These are phyloP conservation scores for Crocuta crocuta DNA, from an alignment of 2,113 vertebrate species.

Conservation along the genomic window DNA sequence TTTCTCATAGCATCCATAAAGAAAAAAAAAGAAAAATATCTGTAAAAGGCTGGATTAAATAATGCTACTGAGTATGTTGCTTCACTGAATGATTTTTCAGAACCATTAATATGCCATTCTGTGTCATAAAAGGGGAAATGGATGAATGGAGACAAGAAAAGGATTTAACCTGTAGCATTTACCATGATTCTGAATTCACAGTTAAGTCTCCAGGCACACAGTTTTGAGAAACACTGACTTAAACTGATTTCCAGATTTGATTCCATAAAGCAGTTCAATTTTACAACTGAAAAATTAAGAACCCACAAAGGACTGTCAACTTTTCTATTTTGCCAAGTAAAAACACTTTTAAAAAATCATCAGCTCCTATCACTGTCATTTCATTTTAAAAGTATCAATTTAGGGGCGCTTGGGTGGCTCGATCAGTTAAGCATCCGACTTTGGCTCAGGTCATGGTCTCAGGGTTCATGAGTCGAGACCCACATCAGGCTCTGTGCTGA, in stretches of 20 bases:
- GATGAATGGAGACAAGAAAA: not conserved
- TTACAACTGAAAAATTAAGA: conserved; percentile 22
- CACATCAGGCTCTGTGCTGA: not conserved
- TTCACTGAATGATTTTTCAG: conserved; percentile 25
- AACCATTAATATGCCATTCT: not conserved
- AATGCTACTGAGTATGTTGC: not conserved
- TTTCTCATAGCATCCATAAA: conserved; percentile 45
- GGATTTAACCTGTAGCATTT: not conserved
- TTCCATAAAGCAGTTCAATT: conserved; percentile 34
- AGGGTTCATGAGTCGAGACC: not conserved
- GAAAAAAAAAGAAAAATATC: not conserved
- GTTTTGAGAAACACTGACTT: not conserved
- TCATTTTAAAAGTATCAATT: conserved; percentile 16
- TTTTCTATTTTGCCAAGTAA: conserved; percentile 10
- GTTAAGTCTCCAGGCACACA: not conserved
- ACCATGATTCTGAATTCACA: not conserved
- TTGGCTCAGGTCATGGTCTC: not conserved
- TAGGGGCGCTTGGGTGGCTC: not conserved
- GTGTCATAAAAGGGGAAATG: not conserved
- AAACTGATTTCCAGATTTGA: not conserved
- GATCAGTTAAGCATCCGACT: not conserved
- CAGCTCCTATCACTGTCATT: not conserved
- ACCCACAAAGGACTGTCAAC: not conserved
- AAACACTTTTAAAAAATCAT: not conserved
- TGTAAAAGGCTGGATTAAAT: not conserved